Conservation (phyloP, 30 jellyfish, hydroid and myxozoan genomes). For the Hydra vulgaris region DNA sequence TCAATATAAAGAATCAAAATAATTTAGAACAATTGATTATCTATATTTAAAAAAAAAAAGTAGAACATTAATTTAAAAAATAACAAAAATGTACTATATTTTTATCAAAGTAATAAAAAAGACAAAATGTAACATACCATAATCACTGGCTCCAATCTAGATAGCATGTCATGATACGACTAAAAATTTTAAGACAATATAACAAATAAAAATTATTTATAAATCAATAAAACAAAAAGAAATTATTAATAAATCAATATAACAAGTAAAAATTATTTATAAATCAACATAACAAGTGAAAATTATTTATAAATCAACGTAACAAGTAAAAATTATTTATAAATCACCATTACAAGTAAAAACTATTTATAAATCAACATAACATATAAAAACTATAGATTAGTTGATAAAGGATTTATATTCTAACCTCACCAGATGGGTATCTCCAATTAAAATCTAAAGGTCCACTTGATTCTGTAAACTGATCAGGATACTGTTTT, state of each 20-base stretch:
- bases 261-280: no score
- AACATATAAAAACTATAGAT: background rate
- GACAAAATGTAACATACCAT: slow-evolving; percentile 80
- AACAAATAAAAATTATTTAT: no score
- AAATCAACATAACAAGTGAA: background rate
- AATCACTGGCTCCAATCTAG: slow-evolving; percentile 83
- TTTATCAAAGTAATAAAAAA: no score
- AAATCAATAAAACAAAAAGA: background rate
- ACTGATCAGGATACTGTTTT: slow-evolving; percentile 50
- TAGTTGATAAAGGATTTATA: no score
- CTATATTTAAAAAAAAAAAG: no score
- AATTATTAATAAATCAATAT: no score
- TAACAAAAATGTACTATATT: no score
- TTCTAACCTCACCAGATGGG: slow-evolving; percentile 84
- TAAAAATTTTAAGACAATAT: background rate
- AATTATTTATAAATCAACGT: no score
- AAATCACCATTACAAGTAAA: background rate
- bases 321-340: no score
- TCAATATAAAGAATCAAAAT: background rate
- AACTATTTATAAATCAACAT: background rate
- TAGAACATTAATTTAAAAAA: no score
- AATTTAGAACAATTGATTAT: background rate
- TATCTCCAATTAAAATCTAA: slow-evolving; percentile 84
- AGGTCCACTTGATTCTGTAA: slow-evolving; percentile 80
- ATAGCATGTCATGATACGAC: slow-evolving; percentile 80